Evolutionary conservation across 2,888 invertebrate genomes (phyloP), one percentile per base, ranked within the genome.

Genomic region (Hydrotaea cyrtoneurina): DNA sequence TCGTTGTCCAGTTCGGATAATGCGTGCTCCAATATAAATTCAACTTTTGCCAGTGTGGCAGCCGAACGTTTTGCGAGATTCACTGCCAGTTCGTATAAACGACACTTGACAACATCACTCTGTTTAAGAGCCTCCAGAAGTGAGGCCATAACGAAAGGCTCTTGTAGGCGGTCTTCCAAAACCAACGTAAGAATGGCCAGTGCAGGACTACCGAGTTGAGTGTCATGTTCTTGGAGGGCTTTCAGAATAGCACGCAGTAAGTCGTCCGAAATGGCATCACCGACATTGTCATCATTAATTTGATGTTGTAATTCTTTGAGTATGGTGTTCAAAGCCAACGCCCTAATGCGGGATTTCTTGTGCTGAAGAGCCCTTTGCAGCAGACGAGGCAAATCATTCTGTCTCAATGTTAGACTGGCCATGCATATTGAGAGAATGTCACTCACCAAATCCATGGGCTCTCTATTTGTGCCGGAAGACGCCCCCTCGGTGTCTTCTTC

Each of bases 401-500:
- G 94, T n/a, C 94, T 94, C 66, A 95, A 91, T 78, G 93, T 93
- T 86, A 96, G 93, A 87, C 94, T 94, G 11, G 94, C 93, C 90
- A 97, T 94, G 88, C 95, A 94, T 82, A 94, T 91, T 59, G 94
- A 93, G 50, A 96, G 91, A 5, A 96, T 94, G 88, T 95, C 95
- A 89, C 95, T 95, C 19, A 95, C 94, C 79, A 95, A 88, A 87
- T 94, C 93, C 4, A 94, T 92, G 88, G 95, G 94, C 81, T 94
- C 93, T 86, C 95, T 95, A 88, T 72, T 89, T 90, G 82, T 59
- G 0, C 0, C 21, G 17, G 62, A 17, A n/a, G 0, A 15, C n/a
- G 69, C 23, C n/a, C 0, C 17, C 1, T 11, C 73, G 39, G 15
- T 10, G 0, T 93, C 93, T 10, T 93, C 92, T 80, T 93, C 93